Evolutionary conservation across 2,888 invertebrate species (phyloP), one percentile per base, ranked within the genome.

Genomic region (Nomada fabriciana): DNA sequence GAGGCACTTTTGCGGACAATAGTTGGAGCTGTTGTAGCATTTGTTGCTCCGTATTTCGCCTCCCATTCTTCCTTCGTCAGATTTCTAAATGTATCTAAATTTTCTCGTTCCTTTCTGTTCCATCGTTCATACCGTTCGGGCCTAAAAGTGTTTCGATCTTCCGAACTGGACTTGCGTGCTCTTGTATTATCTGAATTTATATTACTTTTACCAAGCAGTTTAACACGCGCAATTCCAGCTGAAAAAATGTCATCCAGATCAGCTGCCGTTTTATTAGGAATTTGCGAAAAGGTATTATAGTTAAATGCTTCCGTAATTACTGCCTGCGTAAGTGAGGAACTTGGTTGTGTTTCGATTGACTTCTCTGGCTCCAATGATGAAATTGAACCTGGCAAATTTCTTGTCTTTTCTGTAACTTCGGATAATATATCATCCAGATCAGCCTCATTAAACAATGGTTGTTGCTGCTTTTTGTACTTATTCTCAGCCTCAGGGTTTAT

Each of bases 11-110:
- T 63, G 15, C 74, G 60, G 15, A 15, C n/a, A 20, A 20, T 78
- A 70, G 0, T 78, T 36, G 23, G n/a, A 9, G 68, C 20, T 25
- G 77, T 18, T 2, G 42, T 13, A 7, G 63, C 18, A 55, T 75
- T 80, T 59, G 43, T 79, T 1, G 85, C 80, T 10, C 85, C 90
- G 50, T 93, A 90, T 20, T 89, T 92, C 0, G 92, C 93, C 15
- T 93, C 93, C 93, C 93, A 93, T 68, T 94, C 94, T 72, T 94
- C 93, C 73, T 92, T 94, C 2, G 93, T 93, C 13, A 93, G 80
- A 76, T 94, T 94, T 9, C 94, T 85, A 55, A 90, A 93, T 0
- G 89, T 84, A 13, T 92, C 91, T 0, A 90, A 85, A 65, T 92
- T 91, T 9, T 92, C 91, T 4, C 86, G 87, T 36, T 88, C 89